phyloP scores from a whole-genome alignment of 1,140 invertebrate species.

The Reticulitermes speratus region DNA sequence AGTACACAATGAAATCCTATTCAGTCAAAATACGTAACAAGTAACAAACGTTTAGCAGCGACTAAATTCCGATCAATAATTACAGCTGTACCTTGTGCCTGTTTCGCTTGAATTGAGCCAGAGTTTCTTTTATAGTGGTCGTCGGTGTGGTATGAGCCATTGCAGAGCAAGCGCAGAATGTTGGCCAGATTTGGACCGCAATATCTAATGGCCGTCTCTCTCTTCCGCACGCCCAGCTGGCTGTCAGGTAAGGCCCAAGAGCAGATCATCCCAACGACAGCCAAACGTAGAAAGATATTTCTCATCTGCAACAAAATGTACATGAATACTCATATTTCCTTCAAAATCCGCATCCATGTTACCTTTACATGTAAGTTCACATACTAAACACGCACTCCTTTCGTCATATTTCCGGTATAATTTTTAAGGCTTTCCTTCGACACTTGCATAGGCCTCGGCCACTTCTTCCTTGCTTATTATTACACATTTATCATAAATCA shows the following conservation, averaged over 20 bases:
- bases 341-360: no score
- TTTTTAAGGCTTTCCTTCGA: no score
- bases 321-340: background rate
- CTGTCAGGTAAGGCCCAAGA: background rate
- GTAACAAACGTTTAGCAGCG: background rate
- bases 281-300: background rate
- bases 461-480: no score
- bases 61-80: background rate
- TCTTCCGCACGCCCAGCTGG: background rate
- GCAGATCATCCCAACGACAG: background rate
- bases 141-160: background rate
- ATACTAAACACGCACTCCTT: no score
- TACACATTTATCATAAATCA: no score
- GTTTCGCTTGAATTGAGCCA: background rate
- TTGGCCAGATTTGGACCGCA: background rate
- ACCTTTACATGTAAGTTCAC: no score
- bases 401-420: no score
- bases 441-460: no score
- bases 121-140: background rate
- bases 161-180: background rate
- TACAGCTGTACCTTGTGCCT: background rate
- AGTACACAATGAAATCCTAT: no score
- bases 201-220: background rate
- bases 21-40: background rate
- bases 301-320: background rate